Evolutionary conservation across 2,113 vertebrate genomes (phyloP).

Genomic region (Oenanthe oenanthe): DNA sequence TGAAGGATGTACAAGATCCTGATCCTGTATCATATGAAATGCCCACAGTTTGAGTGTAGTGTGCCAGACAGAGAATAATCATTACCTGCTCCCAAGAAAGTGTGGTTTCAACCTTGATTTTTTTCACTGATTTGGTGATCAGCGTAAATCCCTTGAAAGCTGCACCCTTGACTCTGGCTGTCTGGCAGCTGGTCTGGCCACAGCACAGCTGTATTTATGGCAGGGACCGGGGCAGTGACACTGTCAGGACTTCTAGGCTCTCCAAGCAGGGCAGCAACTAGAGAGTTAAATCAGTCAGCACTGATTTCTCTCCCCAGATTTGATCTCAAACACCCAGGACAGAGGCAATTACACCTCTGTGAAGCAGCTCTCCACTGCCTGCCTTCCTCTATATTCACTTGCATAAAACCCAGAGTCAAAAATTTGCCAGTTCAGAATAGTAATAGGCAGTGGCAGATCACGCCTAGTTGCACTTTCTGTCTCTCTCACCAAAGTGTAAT

Average conservation of each 20-base stretch:
- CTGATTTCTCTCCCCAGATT: neutral
- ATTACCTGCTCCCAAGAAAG: neutral
- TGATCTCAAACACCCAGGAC: neutral
- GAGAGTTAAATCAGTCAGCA: neutral
- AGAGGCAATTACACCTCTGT: neutral
- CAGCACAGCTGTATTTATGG: neutral
- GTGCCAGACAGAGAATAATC: neutral
- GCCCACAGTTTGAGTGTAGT: accelerated
- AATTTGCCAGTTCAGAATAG: neutral
- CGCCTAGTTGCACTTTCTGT: neutral
- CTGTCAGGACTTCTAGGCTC: neutral
- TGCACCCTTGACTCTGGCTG: neutral
- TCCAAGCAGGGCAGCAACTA: neutral
- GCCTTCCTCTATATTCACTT: neutral
- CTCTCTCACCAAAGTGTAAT: neutral
- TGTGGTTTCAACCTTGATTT: neutral
- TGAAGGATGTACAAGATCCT: accelerated
- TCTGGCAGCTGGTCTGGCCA: neutral
- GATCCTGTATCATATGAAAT: neutral
- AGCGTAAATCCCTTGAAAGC: too few relatives aligned
- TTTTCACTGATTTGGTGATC: neutral
- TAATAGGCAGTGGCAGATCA: constrained; percentile 1
- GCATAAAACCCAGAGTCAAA: neutral
- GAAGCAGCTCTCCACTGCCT: neutral
- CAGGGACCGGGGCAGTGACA: neutral